Conservation (phyloP, 37 sponge, comb jelly and placozoan genomes). For the Cladorhizidae sp. region DNA sequence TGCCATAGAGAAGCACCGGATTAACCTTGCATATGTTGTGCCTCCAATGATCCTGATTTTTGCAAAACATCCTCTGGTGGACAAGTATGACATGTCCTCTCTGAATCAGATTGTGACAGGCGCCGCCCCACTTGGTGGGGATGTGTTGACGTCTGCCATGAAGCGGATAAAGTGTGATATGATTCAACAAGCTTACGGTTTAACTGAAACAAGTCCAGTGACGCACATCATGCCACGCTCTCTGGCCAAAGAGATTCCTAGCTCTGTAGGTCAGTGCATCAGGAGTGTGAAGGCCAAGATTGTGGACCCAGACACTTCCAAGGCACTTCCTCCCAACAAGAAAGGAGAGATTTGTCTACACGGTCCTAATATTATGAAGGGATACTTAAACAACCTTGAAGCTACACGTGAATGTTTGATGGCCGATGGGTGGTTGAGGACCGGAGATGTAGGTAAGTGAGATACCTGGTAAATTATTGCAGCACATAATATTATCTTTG, state of each 20-base stretch:
- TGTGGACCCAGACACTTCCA: slow-evolving; percentile 57
- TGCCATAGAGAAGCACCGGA: slow-evolving; percentile 49
- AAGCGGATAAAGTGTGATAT: slow-evolving; percentile 32
- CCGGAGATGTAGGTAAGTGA: slow-evolving; percentile 81
- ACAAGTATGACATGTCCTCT: slow-evolving; percentile 76
- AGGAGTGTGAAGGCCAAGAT: too few relatives aligned
- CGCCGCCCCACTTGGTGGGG: slow-evolving; percentile 89
- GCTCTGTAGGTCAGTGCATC: slow-evolving; percentile 62
- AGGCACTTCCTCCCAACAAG: slow-evolving; percentile 28
- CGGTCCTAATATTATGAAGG: slow-evolving; percentile 91
- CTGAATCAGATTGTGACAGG: slow-evolving; percentile 63
- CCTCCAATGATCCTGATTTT: slow-evolving; percentile 88
- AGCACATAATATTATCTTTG: too few relatives aligned
- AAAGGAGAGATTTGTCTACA: slow-evolving; percentile 75
- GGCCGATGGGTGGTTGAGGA: slow-evolving; percentile 85
- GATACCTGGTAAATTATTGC: background rate
- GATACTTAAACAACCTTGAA: slow-evolving; percentile 81
- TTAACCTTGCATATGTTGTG: slow-evolving; percentile 55
- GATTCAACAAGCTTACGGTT: slow-evolving; percentile 79
- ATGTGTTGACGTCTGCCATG: slow-evolving; percentile 46
- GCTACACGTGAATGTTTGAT: too few relatives aligned
- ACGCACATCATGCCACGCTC: slow-evolving; percentile 40
- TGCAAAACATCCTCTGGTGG: slow-evolving; percentile 79
- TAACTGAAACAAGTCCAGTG: slow-evolving; percentile 86
- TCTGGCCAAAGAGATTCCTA: slow-evolving; percentile 23